Conservation (phyloP, 2,888 invertebrate genomes). For the Lordiphosa fenestrarum region DNA sequence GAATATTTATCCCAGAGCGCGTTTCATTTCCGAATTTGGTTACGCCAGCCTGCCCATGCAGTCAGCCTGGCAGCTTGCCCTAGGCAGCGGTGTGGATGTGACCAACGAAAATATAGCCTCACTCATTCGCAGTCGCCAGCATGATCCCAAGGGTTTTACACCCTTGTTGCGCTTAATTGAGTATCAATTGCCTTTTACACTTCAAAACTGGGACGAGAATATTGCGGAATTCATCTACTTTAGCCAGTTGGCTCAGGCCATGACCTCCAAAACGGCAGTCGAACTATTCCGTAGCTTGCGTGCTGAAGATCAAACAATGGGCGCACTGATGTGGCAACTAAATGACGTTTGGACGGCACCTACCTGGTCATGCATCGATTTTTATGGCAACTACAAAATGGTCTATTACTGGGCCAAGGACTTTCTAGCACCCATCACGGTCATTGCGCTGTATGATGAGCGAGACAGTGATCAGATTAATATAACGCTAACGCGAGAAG, state of each 20-base stretch:
- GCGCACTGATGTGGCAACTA: conserved; percentile 98
- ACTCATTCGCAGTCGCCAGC: conserved; percentile 90
- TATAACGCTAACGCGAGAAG: conserved; percentile 85
- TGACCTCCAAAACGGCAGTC: conserved; percentile 90
- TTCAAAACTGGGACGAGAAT: conserved; percentile 81
- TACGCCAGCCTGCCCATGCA: conserved; percentile 93
- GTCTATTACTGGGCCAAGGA: conserved; percentile 92
- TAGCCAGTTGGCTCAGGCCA: conserved; percentile 94
- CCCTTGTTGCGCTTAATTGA: conserved; percentile 83
- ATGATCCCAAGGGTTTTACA: conserved; percentile 87
- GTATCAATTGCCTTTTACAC: conserved; percentile 83
- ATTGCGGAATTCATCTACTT: conserved; percentile 88
- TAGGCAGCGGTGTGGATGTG: conserved; percentile 72
- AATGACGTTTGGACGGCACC: conserved; percentile 99
- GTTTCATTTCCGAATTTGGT: conserved; percentile 98
- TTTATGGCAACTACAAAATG: conserved; percentile 78
- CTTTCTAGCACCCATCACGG: conserved; percentile 89
- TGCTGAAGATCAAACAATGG: conserved; percentile 87
- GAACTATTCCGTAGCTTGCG: conserved; percentile 87
- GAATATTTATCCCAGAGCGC: conserved; percentile 87
- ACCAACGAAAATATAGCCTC: conserved; percentile 82
- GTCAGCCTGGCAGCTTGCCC: conserved; percentile 85
- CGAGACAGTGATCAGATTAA: conserved; percentile 81
- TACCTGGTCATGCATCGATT: conserved; percentile 94
- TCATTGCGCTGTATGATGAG: conserved; percentile 83